phyloP scores from a whole-genome alignment of 2,797 vertebrate genomes.

The Microhierax caerulescens region DNA sequence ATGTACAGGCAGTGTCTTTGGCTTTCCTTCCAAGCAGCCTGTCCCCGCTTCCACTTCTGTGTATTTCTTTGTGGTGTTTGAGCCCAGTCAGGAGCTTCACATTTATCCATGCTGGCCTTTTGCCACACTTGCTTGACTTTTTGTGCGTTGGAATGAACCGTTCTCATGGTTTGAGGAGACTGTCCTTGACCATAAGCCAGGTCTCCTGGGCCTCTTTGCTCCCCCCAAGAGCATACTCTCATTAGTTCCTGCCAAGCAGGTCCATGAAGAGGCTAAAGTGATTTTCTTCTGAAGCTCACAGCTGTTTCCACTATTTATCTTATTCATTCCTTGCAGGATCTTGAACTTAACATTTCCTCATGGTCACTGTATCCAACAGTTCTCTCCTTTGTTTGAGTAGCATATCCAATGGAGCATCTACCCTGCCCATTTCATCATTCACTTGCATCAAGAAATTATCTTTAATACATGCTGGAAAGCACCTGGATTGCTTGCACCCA shows the following conservation, averaged over 20 bases:
- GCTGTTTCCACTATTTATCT: background rate
- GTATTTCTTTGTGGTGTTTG: background rate
- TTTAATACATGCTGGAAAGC: background rate
- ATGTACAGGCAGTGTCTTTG: background rate
- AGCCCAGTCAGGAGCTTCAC: background rate
- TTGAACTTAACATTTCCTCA: background rate
- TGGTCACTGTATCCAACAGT: background rate
- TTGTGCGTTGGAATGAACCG: background rate
- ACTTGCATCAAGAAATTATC: background rate
- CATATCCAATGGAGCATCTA: background rate
- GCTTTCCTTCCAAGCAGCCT: background rate
- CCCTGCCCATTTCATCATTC: background rate
- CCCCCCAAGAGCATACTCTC: accelerated
- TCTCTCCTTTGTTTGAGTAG: background rate
- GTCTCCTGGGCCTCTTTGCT: background rate
- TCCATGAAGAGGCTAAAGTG: accelerated
- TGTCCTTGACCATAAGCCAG: background rate
- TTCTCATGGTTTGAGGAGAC: background rate
- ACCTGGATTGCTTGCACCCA: background rate
- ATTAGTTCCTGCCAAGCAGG: background rate
- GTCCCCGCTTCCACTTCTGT: background rate
- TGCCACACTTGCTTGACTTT: background rate
- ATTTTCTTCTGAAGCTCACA: background rate
- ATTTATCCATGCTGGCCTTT: background rate
- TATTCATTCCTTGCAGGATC: background rate